These are phyloP conservation scores for Atopsyche davidsoni DNA, from an alignment of 1,140 invertebrate genomes.

Conservation along the genomic window DNA sequence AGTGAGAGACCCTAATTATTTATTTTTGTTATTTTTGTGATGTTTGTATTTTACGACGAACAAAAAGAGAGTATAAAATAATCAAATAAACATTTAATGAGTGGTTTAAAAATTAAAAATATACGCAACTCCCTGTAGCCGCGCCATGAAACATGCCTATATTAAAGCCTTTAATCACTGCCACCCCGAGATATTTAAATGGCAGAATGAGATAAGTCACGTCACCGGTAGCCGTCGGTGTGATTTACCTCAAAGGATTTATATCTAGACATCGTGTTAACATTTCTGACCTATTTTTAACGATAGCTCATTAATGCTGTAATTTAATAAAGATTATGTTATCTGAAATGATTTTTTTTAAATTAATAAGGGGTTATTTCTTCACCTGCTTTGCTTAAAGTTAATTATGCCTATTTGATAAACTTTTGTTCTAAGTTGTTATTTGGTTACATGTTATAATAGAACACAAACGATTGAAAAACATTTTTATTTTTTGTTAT, in stretches of 20 bases:
- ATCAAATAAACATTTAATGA: neutral
- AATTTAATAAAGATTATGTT: too few species aligned
- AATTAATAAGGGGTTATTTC: too few species aligned
- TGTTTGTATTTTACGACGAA: neutral
- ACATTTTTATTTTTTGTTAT: too few species aligned
- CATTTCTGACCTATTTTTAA: too few species aligned
- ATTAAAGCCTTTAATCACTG: conserved; percentile 15
- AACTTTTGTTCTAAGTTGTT: too few species aligned
- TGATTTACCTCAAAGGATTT: conserved; percentile 6
- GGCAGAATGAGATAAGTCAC: conserved; percentile 15
- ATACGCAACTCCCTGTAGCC: neutral
- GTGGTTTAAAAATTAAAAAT: neutral
- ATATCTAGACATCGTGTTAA: neutral
- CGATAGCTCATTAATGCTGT: too few species aligned
- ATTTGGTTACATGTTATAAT: too few species aligned
- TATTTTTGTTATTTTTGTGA: neutral
- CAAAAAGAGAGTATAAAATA: neutral
- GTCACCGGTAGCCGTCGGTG: conserved; percentile 4
- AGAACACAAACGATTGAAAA: too few species aligned
- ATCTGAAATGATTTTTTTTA: too few species aligned
- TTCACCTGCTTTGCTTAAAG: too few species aligned
- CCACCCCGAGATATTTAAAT: conserved; percentile 9
- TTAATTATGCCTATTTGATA: too few species aligned
- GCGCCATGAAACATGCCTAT: neutral
- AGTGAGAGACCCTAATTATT: neutral